Base-by-base conservation (phyloP, 2,888 invertebrate genomes). In the Amphiduros pacificus region DNA sequence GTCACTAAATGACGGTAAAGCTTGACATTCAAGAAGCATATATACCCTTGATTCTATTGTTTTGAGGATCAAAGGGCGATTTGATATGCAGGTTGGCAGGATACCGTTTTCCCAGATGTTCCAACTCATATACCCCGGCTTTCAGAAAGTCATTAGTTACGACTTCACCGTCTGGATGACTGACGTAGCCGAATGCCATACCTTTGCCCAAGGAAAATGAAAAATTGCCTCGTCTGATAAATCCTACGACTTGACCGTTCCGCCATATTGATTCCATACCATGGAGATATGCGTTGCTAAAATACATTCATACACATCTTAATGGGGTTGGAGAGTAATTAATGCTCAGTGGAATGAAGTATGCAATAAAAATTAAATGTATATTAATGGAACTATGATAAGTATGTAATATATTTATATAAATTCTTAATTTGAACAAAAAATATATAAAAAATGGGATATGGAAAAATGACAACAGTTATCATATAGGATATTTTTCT, bases 31-130 rank as follows among this genome's bases (percentile, higher is more conserved):
- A n/a, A n/a, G n/a, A n/a, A n/a, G n/a, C 82, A 65, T 85, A 85
- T 55, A 78, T 71, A 32, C 92, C 93, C 52, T 89, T 84, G 55
- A 91, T 83, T 69, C 93, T 86, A 76, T 89, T 88, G 58, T 90
- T 89, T 55, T 86, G 86, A 0, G 92, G 90, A 84, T 94, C 93
- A 76, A 94, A 94, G 0, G 92, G 92, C 69, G 91, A 91, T 74
- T 86, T 88, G 27, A 89, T 76, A 77, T 91, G 88, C 57, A 91
- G 24, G 4, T 85, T 86, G 0, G 92, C 92, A 57, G 88, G 87
- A 2, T 55, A 17, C 22, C 20, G 14, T 24, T 48, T 27, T 1
- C 93, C 92, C 86, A 92, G 87, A 22, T 90, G 87, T 85, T 93
- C 93, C 44, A 94, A 87, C 79, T 91, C 88, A 75, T 93, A 94